Base-by-base conservation (phyloP, 2,113 vertebrate species). In the Erinaceus europaeus region DNA sequence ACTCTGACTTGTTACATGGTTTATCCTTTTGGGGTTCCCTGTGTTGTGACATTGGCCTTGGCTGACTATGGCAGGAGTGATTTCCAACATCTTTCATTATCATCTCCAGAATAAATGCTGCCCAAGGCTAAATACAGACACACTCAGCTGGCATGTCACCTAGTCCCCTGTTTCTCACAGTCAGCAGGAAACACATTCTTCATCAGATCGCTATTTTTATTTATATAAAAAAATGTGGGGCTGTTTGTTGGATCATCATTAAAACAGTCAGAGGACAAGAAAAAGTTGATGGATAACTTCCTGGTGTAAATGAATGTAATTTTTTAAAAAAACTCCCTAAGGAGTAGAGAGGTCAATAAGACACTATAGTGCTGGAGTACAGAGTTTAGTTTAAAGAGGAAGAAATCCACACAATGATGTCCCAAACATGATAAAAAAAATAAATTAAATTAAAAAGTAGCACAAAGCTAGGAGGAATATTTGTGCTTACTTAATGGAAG, bases 221-320 rank as follows among this genome's bases (percentile, higher is more conserved):
- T 94, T 96, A 55, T 20, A 55, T 23, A 96, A 96, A 96, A 91
- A 36, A 34, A 64, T 85, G 79, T 92, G 91, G 91, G 80, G 50
- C 36, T 55, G 34, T 95, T 94, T 95, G 94, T 67, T 94, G 89
- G 91, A 95, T 93, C 94, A 96, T 96, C 50, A 53, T 94, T 97
- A 96, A 94, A 88, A 88, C 92, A 95, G 86, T 90, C 40, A 90
- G 89, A 94, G 94, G 93, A 93, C 88, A 94, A 95, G 93, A 90
- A 95, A 91, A 94, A 90, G 27, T 96, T 96, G 97, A 98, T 97
- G 95, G 94, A 98, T 95, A 96, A 91, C 97, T 98, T 98, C 97
- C 97, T 97, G 81, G 93, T 94, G 53, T 89, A 94, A 96, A 86
- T 95, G 91, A 95, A 93, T 94, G 0, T 93, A 91, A 14, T 88